phyloP scores from a whole-genome alignment of 2,797 vertebrate species.

The Microctenopoma stevenorrisi region DNA sequence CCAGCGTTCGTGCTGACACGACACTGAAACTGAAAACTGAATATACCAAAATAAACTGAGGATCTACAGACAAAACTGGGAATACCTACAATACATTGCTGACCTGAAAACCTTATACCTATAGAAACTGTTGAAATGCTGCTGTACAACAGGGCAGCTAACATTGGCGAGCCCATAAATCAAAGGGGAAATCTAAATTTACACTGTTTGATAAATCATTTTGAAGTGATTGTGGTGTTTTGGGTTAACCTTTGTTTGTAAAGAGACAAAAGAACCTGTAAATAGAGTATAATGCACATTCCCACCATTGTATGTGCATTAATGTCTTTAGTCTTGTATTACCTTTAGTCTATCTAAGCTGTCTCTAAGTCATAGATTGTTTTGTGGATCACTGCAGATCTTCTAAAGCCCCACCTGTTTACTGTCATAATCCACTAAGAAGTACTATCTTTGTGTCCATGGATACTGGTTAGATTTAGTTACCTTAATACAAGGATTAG shows the following conservation, averaged over 20 bases:
- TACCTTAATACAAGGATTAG: slow-evolving; percentile 35
- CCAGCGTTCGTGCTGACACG: too few species aligned
- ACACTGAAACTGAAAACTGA: too few species aligned
- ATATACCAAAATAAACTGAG: too few species aligned
- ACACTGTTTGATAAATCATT: too few species aligned
- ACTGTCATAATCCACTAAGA: slow-evolving; percentile 26
- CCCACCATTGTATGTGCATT: not conserved
- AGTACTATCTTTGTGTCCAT: slow-evolving; percentile 12
- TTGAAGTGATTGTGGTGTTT: not conserved
- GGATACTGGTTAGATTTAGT: slow-evolving; percentile 36
- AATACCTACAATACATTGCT: too few species aligned
- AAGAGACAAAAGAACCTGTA: not conserved
- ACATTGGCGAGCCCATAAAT: too few species aligned
- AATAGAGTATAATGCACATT: not conserved
- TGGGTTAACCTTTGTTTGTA: not conserved
- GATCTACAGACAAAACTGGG: too few species aligned
- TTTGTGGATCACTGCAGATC: not conserved
- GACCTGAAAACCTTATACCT: too few species aligned
- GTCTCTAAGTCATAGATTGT: not conserved
- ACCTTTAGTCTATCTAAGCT: not conserved
- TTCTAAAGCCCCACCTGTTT: slow-evolving; percentile 12
- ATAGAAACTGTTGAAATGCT: too few species aligned
- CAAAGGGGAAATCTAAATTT: too few species aligned
- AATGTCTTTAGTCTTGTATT: not conserved
- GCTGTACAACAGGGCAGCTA: too few species aligned